Evolutionary conservation across 2,797 vertebrate species (phyloP), one percentile per base, ranked within the genome.

Genomic region (Sciaenops ocellatus): DNA sequence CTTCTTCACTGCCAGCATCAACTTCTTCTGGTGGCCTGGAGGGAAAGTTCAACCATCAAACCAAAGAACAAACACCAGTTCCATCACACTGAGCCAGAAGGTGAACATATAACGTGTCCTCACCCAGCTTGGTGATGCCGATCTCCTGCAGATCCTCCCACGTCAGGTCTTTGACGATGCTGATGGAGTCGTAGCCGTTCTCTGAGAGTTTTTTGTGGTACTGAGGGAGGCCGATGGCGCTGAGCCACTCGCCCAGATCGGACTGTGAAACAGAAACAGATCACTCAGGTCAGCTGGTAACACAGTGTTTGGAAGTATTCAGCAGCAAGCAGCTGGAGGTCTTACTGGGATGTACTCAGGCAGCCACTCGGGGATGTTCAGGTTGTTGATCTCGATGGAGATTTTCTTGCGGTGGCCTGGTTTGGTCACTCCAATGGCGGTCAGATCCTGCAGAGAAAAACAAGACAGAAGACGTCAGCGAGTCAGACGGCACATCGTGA

Each of bases 111-210:
- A 4, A 9, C 0, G n/a, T 7, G 91, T 92, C 87, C 82, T 84
- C 67, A 99, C 98, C 98, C 26, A 99, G 96, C 80, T 97, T 97
- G 85, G 94, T 97, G 93, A 99, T 97, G 34, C 98, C 98, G 0
- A 99, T 98, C 94, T 99, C 98, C 87, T 99, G 98, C 87, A 99
- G 94, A 60, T 98, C 98, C 84, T 99, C 98, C 98, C 98, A 99
- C 0, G 97, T 99, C 87, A 99, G 95, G 84, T 99, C 98, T 0
- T 94, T 96, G 76, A 99, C 97, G 12, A 98, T 98, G 91, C 79
- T 96, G 90, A 99, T 97, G 85, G 97, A 97, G 90, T 99, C 98
- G 0, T 99, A 99, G 75, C 98, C 98, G 0, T 99, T 99, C 83
- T 97, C 97, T 0, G 96, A 96, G 50, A 99, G 95, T 67, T 96